Evolutionary conservation across 1,140 invertebrate genomes (phyloP), one percentile per base, ranked within the genome.

Genomic region (Delia radicum): DNA sequence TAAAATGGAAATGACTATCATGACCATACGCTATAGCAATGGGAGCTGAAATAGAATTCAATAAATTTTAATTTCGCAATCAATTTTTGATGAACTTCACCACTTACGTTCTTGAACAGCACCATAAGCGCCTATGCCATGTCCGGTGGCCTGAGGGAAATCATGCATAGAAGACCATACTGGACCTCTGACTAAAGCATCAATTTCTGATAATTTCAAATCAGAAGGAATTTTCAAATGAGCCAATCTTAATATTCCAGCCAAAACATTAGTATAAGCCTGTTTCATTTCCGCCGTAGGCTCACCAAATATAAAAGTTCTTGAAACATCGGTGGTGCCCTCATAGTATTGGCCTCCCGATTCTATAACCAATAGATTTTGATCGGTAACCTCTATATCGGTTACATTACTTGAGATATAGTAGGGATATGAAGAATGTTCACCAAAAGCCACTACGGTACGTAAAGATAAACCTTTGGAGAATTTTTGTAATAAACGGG

Each of bases 291-390:
- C 90, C 0, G 88, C 82, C 0, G 93, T 92, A 0, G 96, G 95
- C 15, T 87, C 87, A 1, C 96, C 96, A 82, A 94, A 95, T 86
- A 97, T 95, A 7, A 98, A 87, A 0, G 97, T 99, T 75, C 97
- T 89, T 0, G 97, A 96, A 0, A 98, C 93, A 82, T 98, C 95
- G 0, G 96, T 98, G 1, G 96, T 98, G 42, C 97, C 96, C 88
- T 97, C 95, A 76, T 89, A 87, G 83, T 93, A 94, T 82, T 94
- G 93, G 31, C 92, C 92, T 18, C 92, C 93, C 0, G 93, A 93
- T 78, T 92, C 92, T 61, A 94, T 89, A 2, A 93, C 89, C 28
- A 93, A 79, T 0, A 92, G 91, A 33, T 90, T 91, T 76, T 91
- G 89, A 29, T 89, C 90, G 18, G 90, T 91, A 5, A 99, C 91